Conservation (phyloP, 2,888 invertebrate genomes). For the Drosophila mayaguana region DNA sequence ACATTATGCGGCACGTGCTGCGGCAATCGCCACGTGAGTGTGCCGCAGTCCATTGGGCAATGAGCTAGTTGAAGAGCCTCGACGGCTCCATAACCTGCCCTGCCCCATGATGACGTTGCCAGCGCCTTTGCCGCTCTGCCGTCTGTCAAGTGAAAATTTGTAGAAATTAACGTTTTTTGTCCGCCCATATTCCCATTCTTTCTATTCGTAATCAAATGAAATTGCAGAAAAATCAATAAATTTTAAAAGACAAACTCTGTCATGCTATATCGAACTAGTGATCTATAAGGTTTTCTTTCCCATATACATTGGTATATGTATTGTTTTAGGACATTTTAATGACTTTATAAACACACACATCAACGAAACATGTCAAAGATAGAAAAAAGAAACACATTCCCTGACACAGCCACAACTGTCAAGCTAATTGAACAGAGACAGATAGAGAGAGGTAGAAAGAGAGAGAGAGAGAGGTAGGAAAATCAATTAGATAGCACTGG, state of each 20-base stretch:
- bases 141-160: conserved; percentile 79
- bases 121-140: conserved; percentile 37
- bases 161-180: conserved; percentile 79
- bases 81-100: conserved; percentile 20
- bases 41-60: conserved; percentile 36
- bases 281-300: background rate
- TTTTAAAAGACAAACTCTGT: conserved; percentile 39
- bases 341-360: conserved; percentile 72
- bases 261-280: conserved; percentile 28
- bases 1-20: conserved; percentile 74
- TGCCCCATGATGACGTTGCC: conserved; percentile 62
- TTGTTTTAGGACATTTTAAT: conserved; percentile 45
- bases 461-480: conserved; percentile 6
- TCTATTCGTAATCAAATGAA: conserved; percentile 72
- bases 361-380: conserved; percentile 38
- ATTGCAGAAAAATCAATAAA: conserved; percentile 79
- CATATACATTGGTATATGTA: background rate
- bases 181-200: background rate
- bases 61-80: conserved; percentile 37
- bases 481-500: conserved; percentile 70
- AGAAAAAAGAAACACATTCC: conserved; percentile 21
- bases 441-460: background rate
- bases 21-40: conserved; percentile 63
- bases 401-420: conserved; percentile 49
- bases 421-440: conserved; percentile 31